Base-by-base conservation (phyloP, 2,113 vertebrate species). In the Piprites chloris region DNA sequence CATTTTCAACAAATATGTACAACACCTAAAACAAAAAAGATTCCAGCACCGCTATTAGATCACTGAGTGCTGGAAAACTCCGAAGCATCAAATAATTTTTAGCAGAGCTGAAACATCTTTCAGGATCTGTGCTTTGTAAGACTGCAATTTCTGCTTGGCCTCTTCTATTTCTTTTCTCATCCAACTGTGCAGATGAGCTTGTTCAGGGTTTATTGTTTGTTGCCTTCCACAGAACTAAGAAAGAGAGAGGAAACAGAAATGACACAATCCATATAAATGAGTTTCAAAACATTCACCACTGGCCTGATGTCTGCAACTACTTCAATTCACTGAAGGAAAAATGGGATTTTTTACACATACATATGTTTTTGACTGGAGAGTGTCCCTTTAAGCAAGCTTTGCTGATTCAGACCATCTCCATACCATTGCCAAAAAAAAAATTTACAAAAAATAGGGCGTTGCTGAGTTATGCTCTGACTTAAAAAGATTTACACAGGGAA, bases 321-420 rank as follows among this genome's bases (percentile, higher is more conserved):
- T 39, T 14, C 24, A 44, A 50, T 30, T 58, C 16, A 44, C 37
- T n/a, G 15, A 11, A 55, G n/a, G 69, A 68, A 35, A 53, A 46
- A 33, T 11, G 16, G 14, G 20, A 0, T 5, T 7, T 80, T 78
- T 33, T 9, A 55, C 32, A 13, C 0, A 1, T 46, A 23, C 8
- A 39, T 15, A 42, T 19, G 6, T 7, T 56, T 95, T 87, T 53
- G 11, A 75, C 30, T 59, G 37, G 35, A 75, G 22, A 61, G 41
- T 14, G 27, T 23, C 37, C 17, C 75, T 91, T 90, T 88, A 96
- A 93, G 32, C 9, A 68, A 61, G 50, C 35, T 47, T 62, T 88
- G 85, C 90, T 90, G 85, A 91, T 65, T 96, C 90, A 93, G 87
- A 63, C 68, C n/a, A 55, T n/a, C 35, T 50, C 42, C 63, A 79